Conservation (phyloP, 2,888 invertebrate species). For the Scaeva pyrastri region DNA sequence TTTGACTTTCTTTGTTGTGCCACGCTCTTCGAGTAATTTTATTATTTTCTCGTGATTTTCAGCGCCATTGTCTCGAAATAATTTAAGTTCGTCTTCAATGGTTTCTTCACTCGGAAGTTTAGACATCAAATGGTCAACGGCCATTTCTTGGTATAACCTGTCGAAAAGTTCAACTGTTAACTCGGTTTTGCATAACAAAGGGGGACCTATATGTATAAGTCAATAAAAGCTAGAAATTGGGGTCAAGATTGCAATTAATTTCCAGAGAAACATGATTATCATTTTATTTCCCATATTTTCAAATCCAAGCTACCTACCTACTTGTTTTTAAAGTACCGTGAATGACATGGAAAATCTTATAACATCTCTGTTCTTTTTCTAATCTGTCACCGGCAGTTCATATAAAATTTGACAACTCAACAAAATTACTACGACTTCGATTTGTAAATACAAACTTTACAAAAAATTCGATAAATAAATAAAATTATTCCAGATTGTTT, state of each 20-base stretch:
- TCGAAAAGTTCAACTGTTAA: not conserved
- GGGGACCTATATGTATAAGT: too few species aligned
- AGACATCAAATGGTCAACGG: slow-evolving; percentile 85
- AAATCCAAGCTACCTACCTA: too few species aligned
- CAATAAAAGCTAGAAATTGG: too few species aligned
- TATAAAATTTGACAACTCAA: slow-evolving; percentile 39
- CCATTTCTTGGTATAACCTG: slow-evolving; percentile 85
- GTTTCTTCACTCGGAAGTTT: slow-evolving; percentile 84
- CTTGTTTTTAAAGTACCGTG: too few species aligned
- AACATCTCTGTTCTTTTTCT: slow-evolving; percentile 5
- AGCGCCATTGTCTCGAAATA: slow-evolving; percentile 82
- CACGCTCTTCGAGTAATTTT: slow-evolving; percentile 78
- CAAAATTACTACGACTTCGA: slow-evolving; percentile 5
- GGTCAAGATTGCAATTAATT: too few species aligned
- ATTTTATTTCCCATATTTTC: too few species aligned
- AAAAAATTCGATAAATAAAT: slow-evolving; percentile 30
- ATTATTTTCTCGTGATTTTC: slow-evolving; percentile 77
- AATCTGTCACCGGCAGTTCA: slow-evolving; percentile 5
- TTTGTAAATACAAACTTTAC: slow-evolving; percentile 33
- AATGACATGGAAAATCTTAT: not conserved
- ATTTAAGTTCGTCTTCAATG: slow-evolving; percentile 84
- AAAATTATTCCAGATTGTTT: not conserved
- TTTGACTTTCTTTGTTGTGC: slow-evolving; percentile 31
- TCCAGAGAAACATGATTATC: too few species aligned
- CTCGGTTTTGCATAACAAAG: too few species aligned